Evolutionary conservation across 2,888 invertebrate species (phyloP).

Genomic region (Branchellion lobata): DNA sequence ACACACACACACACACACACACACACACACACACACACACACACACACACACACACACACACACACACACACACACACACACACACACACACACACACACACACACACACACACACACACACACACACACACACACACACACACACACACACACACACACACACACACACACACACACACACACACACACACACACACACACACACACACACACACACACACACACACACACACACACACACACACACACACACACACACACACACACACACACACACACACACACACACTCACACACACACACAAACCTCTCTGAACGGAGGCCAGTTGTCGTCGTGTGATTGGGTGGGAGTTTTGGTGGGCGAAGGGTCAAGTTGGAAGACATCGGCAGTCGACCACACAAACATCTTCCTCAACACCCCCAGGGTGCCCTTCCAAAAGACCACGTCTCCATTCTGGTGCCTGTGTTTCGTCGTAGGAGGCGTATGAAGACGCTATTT

Average conservation of each 20-base stretch:
- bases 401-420: slow-evolving; percentile 34
- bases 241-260: slow-evolving; percentile 13
- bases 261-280: no score
- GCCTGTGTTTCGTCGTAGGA: slow-evolving; percentile 67
- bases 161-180: slow-evolving; percentile 17
- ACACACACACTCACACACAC: no score
- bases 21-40: neutral
- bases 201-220: slow-evolving; percentile 1
- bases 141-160: neutral
- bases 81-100: no score
- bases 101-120: no score
- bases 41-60: no score
- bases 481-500: no score
- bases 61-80: no score
- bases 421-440: slow-evolving; percentile 82
- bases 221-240: slow-evolving; percentile 4
- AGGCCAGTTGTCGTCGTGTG: slow-evolving; percentile 82
- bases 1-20: neutral
- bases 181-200: slow-evolving; percentile 3
- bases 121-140: no score
- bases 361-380: slow-evolving; percentile 53
- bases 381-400: slow-evolving; percentile 57
- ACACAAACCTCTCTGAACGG: slow-evolving; percentile 79
- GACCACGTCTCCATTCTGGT: slow-evolving; percentile 92
- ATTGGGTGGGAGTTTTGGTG: neutral